Base-by-base conservation (phyloP, 2,113 vertebrate genomes). In the Blennius ocellaris region DNA sequence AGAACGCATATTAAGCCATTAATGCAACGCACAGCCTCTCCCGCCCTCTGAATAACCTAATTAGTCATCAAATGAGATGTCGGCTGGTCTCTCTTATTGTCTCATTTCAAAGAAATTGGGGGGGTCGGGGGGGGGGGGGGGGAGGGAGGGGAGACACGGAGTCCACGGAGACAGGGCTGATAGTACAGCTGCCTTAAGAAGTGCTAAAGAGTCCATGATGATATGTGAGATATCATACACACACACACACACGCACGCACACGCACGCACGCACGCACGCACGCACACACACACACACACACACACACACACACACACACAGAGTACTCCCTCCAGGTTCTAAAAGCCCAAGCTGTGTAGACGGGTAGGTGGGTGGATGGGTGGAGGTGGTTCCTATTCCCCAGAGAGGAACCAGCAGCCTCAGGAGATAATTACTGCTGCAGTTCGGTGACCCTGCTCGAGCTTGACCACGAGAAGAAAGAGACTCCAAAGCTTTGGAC, bases 21-120 rank as follows among this genome's bases (percentile, higher is more conserved):
- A 88, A 76, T 74, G 68, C 73, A 12, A 36, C 0, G 57, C 83
- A 67, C 60, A 14, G 73, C 76, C 81, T 78, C 57, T 16, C 67
- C 68, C 11, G 62, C 83, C 74, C 80, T 67, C 69, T 52, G 69
- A 84, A 75, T 82, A 82, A 89, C 82, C 81, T 82, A 86, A 92
- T 91, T 92, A 91, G 80, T 86, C 84, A 86, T 84, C 52, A 88
- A 90, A 89, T 87, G 79, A 85, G 88, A 86, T 54, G 81, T 85
- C 59, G 67, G 70, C 79, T 57, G 61, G 69, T 84, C 60, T 72
- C 57, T 83, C 57, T 66, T 82, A 83, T 82, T 81, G 82, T 86
- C 83, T 84, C 76, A 72, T 90, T 87, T 83, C 68, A 75, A 71
- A 89, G 71, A 72, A 89, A 80, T 82, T 36, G 43, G 50, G 37